A percentile compares a stretch with the other conserved stretches of the same genome.
Evolutionary conservation across 2,888 invertebrate species (phyloP).

Genomic region (Metopia argyrocephala): DNA sequence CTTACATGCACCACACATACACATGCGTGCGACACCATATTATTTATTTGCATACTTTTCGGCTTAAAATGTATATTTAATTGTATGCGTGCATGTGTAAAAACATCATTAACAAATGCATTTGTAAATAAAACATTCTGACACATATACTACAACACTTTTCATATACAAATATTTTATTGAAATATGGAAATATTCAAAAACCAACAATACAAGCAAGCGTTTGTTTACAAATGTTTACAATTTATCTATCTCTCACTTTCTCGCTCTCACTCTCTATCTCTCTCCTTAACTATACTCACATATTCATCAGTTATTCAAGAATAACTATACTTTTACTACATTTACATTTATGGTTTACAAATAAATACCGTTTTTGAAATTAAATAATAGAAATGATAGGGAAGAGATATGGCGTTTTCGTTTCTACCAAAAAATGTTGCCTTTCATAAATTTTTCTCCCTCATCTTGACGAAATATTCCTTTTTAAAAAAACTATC

Average conservation of each 20-base stretch:
- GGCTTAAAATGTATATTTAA: conserved; percentile 22
- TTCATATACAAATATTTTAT: conserved; percentile 41
- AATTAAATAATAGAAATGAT: too few relatives aligned
- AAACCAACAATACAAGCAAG: neutral
- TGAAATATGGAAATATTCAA: conserved; percentile 23
- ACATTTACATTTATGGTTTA: neutral
- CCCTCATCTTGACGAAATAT: too few relatives aligned
- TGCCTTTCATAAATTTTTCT: too few relatives aligned
- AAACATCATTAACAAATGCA: conserved; percentile 58
- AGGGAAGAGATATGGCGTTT: too few relatives aligned
- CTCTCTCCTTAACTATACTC: neutral
- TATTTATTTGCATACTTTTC: conserved; percentile 37
- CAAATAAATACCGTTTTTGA: too few relatives aligned
- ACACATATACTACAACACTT: conserved; percentile 47
- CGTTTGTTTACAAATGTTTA: conserved; percentile 49
- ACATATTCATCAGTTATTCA: neutral
- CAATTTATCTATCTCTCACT: conserved; percentile 41
- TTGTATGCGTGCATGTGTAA: conserved; percentile 15
- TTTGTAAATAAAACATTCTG: conserved; percentile 54
- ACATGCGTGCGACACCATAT: too few relatives aligned
- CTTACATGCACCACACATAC: neutral
- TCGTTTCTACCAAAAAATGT: too few relatives aligned
- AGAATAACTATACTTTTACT: neutral
- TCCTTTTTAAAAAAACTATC: too few relatives aligned
- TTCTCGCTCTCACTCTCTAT: neutral